Base-by-base conservation (phyloP, 2,888 invertebrate species). In the Agriopis aurantiaria region DNA sequence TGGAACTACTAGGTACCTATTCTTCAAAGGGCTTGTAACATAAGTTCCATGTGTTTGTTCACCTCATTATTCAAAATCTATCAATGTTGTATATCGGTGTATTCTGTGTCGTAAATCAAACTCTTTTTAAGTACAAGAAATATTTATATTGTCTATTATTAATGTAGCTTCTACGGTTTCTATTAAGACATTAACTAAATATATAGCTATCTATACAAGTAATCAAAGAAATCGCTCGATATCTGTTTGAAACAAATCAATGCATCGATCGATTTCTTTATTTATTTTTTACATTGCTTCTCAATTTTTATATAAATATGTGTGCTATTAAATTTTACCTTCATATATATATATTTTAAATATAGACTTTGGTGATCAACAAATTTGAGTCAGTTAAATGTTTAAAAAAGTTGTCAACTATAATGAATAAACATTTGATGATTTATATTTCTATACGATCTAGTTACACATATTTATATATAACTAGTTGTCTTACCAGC, bases 261-360 rank as follows among this genome's bases (percentile, higher is more conserved):
- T 58, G 41, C 1, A 8, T 3, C 11, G 43, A 23, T 58, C 14
- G 33, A 43, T 45, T 33, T 58, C 51, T 65, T 33, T 23, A 14
- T 6, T 48, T 17, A 33, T 64, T 71, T 74, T 41, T 51, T 74
- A 79, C 74, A 82, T 76, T 81, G 85, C 85, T 86, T 85, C 40
- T n/a, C 17, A 65, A 68, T 74, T 80, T 73, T 79, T 69, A 68
- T 77, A 79, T 82, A 75, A 81, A 81, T 80, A 68, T 73, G 69
- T 75, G 67, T 63, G 52, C 9, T 10, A 14, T 12, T 4, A n/a
- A n/a, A 11, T n/a, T 10, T 53, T 41, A 23, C 10, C 4, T 14
- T 23, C n/a, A 17, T 0, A 48, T 4, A 48, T 6, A 62, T 49
- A 49, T 23, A 45, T 64, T 65, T 69, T 59, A 68, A 69, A 64